These are phyloP conservation scores for Hozukius guyotensis DNA, from an alignment of 2,797 vertebrate species.

Conservation along the genomic window DNA sequence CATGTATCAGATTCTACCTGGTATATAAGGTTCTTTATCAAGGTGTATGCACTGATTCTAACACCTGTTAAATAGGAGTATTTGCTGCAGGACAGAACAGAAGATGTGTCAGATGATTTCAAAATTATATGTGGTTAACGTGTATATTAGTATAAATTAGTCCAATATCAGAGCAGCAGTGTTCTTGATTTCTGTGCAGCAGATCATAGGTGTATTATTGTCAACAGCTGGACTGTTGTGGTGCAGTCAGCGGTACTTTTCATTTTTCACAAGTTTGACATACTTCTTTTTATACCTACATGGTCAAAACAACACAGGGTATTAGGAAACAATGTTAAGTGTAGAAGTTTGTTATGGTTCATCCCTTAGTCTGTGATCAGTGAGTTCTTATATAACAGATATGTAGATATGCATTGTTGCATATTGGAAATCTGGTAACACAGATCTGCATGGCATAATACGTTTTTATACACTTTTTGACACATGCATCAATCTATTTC, in stretches of 20 bases:
- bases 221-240: not conserved
- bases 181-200: not conserved
- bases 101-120: too few relatives aligned
- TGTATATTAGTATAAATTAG: not conserved
- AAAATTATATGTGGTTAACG: too few relatives aligned
- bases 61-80: not conserved
- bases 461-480: not conserved
- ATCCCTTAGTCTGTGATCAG: not conserved
- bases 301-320: not conserved
- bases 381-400: not conserved
- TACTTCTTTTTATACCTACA: not conserved
- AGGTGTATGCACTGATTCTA: not conserved
- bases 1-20: too few relatives aligned
- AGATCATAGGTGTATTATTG: not conserved
- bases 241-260: not conserved
- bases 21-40: too few relatives aligned
- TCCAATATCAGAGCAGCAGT: not conserved
- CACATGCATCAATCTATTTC: not conserved
- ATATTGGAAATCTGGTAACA: not conserved
- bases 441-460: not conserved
- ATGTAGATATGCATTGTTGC: not conserved
- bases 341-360: not conserved
- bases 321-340: not conserved
- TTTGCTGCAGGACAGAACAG: not conserved
- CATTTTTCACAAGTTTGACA: not conserved